Percentiles rank a stretch among this genome's conserved stretches.
phyloP scores from a whole-genome alignment of 64 coral and sea anemone species.

The Dendronephthya gigantea region DNA sequence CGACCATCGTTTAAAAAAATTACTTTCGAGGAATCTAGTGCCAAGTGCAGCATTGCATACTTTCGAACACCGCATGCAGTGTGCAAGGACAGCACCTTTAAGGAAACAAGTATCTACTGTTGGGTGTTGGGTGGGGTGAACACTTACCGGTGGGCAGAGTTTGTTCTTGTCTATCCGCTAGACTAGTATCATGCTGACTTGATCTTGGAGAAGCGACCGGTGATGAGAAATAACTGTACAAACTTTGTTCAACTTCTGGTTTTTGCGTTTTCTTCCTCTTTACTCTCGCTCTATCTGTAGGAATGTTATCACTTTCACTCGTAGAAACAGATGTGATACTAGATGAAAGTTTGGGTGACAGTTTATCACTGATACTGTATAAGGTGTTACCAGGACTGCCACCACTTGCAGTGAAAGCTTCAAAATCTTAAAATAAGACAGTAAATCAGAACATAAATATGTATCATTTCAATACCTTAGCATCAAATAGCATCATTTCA shows the following conservation, averaged over 20 bases:
- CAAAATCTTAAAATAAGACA: background rate
- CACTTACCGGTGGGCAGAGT: background rate
- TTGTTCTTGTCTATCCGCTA: background rate
- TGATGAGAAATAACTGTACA: slow-evolving; percentile 12
- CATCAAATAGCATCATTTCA: too few relatives aligned
- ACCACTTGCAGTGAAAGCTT: background rate
- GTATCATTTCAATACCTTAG: too few relatives aligned
- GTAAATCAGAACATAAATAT: too few relatives aligned
- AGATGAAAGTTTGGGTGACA: background rate
- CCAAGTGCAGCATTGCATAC: too few relatives aligned
- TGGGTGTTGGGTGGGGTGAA: too few relatives aligned
- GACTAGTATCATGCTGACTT: background rate
- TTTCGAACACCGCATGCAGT: too few relatives aligned
- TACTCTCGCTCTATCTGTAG: background rate
- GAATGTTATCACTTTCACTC: background rate
- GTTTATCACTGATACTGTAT: background rate
- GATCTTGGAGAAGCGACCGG: background rate
- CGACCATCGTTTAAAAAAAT: too few relatives aligned
- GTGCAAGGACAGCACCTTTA: too few relatives aligned
- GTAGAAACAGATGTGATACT: background rate
- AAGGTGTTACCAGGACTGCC: background rate
- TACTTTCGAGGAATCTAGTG: too few relatives aligned
- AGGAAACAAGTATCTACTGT: too few relatives aligned
- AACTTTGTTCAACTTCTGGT: slow-evolving; percentile 11
- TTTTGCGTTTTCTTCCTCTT: background rate